These are phyloP conservation scores for Stegophylla sp. DNA, from an alignment of 2,888 invertebrate genomes.

Conservation along the genomic window DNA sequence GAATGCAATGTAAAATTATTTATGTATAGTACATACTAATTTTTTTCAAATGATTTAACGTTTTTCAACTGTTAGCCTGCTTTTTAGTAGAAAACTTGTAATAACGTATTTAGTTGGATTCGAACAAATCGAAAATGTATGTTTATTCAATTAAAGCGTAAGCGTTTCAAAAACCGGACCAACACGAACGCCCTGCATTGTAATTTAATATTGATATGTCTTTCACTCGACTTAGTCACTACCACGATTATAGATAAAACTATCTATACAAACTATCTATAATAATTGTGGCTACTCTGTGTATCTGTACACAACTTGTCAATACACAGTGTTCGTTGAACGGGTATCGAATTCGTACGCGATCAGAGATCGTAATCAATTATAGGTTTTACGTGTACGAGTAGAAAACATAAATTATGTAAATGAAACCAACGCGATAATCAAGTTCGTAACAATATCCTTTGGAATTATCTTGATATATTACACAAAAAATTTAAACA, in stretches of 20 bases:
- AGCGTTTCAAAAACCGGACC: constrained; percentile 14
- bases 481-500: background rate
- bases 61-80: background rate
- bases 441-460: background rate
- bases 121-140: constrained; percentile 24
- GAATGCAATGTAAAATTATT: too few species aligned
- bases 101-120: constrained; percentile 12
- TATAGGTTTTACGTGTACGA: constrained; percentile 4
- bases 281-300: background rate
- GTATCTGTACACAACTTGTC: constrained; percentile 5
- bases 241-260: too few species aligned
- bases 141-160: constrained; percentile 23
- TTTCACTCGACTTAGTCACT: constrained; percentile 23
- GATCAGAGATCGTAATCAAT: constrained; percentile 26
- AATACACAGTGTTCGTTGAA: background rate
- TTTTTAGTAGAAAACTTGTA: background rate
- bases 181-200: background rate
- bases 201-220: constrained; percentile 43
- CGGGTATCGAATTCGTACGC: background rate
- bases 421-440: constrained; percentile 3
- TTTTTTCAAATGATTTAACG: background rate
- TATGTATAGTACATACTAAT: background rate
- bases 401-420: background rate
- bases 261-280: too few species aligned
- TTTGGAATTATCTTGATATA: background rate